A percentile compares a stretch with the other conserved stretches of the same genome.
phyloP scores from a whole-genome alignment of 2,797 vertebrate species.

The Chromis chromis region DNA sequence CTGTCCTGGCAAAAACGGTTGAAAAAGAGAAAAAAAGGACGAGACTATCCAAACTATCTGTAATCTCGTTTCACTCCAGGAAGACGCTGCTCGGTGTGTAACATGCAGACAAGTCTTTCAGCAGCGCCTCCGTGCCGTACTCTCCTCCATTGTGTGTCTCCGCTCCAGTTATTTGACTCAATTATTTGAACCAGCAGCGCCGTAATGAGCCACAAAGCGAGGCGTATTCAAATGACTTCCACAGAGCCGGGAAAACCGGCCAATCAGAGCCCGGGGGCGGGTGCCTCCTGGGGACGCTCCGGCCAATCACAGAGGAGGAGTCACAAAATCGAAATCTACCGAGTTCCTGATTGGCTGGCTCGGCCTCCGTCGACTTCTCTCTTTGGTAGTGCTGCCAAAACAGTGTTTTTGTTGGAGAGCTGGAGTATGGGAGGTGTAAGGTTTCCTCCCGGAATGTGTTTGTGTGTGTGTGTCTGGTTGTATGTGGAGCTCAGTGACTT shows the following conservation, averaged over 20 bases:
- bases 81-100: neutral
- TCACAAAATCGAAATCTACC: slow-evolving; percentile 67
- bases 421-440: slow-evolving; percentile 64
- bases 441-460: slow-evolving; percentile 73
- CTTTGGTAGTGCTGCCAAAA: slow-evolving; percentile 33
- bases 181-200: slow-evolving; percentile 62
- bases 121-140: slow-evolving; percentile 18
- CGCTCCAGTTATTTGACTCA: slow-evolving; percentile 41
- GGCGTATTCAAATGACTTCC: slow-evolving; percentile 80
- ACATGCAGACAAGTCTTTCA: slow-evolving; percentile 32
- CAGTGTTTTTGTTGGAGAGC: slow-evolving; percentile 67
- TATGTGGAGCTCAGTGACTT: slow-evolving; percentile 9
- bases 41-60: slow-evolving; percentile 14
- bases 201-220: slow-evolving; percentile 56
- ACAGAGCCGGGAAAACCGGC: slow-evolving; percentile 79
- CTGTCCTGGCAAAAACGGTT: neutral
- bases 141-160: slow-evolving; percentile 62
- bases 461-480: slow-evolving; percentile 48
- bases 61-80: slow-evolving; percentile 1
- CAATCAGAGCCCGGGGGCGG: slow-evolving; percentile 61
- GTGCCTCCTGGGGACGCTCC: fast-evolving
- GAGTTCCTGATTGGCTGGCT: slow-evolving; percentile 73
- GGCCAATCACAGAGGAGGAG: slow-evolving; percentile 67
- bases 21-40: neutral
- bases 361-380: slow-evolving; percentile 43